Evolutionary conservation across 2,888 invertebrate genomes (phyloP).

Genomic region (Hofmannophila pseudospretella): DNA sequence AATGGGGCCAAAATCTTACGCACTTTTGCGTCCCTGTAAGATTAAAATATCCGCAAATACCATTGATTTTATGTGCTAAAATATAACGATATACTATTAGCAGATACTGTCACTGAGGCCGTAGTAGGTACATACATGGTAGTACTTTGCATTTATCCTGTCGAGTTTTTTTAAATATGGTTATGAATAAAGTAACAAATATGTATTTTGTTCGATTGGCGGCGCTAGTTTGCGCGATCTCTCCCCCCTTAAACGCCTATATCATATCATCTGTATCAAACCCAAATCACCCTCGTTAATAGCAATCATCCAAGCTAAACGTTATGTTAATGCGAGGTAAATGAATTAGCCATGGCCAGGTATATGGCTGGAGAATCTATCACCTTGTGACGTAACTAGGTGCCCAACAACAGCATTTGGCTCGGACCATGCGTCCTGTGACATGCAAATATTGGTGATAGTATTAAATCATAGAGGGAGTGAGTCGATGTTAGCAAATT

Average conservation of each 20-base stretch:
- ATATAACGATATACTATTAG: no score
- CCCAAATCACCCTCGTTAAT: not conserved
- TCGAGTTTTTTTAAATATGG: no score
- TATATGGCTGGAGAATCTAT: constrained; percentile 44
- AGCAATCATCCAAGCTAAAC: constrained; percentile 22
- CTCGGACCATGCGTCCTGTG: constrained; percentile 56
- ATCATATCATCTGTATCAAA: no score
- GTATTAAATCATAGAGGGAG: constrained; percentile 68
- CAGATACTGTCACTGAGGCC: not conserved
- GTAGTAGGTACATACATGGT: no score
- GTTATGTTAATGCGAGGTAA: constrained; percentile 31
- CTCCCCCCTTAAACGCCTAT: no score
- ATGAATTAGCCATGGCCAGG: constrained; percentile 48
- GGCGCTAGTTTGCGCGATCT: no score
- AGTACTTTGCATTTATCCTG: no score
- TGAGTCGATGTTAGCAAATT: constrained; percentile 50
- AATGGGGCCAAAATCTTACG: constrained; percentile 12
- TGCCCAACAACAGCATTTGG: constrained; percentile 38
- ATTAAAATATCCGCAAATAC: not conserved
- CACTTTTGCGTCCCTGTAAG: constrained; percentile 6
- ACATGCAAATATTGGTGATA: constrained; percentile 75
- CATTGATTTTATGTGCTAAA: not conserved
- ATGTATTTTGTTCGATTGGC: no score
- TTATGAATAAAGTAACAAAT: no score
- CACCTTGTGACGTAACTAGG: constrained; percentile 31